Base-by-base conservation (phyloP, 2,888 invertebrate species). In the Acleris literana region DNA sequence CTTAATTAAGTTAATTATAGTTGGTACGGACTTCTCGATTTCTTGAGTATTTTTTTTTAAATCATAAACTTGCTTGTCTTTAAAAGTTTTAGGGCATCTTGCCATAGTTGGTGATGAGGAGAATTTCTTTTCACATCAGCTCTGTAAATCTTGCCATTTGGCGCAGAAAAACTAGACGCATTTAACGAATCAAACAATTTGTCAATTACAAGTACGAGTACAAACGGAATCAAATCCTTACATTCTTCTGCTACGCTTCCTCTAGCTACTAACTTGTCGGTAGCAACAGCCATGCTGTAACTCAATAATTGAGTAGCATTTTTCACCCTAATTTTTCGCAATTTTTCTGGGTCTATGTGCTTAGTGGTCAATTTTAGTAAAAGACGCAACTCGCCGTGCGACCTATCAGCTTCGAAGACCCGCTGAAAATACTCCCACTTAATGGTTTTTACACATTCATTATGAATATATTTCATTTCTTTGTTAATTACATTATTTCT, bases 401-500 rank as follows among this genome's bases (percentile, higher is more conserved):
- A 58, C 17, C 48, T 56, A 51, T 62, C 57, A 39, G 61, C 56
- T 44, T 62, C 39, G 25, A 53, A 52, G 3, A 64, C 18, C 39
- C 22, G 6, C 53, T 65, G 44, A 6, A 70, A 25, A 46, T 68
- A 58, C 2, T 53, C 55, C 20, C 20, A 20, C 20, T 20, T 20
- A 20, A 68, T 63, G 4, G 3, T 56, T 61, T 67, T 64, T 46
- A 5, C 9, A 7, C 22, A 4, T 16, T 51, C 51, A 3, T 65
- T 48, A 53, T 55, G 33, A 5, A 48, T 25, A 18, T 70, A 72
- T 13, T 44, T 52, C 7, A 71, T n/a, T 39, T 71, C 61, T 69
- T 74, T 75, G 4, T 59, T 71, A 4, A 74, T 16, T 16, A 72
- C 46, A 68, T 75, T 70, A 54, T 75, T 70, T 46, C 69, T 43